Conservation (phyloP, 92 coral and sea anemone species). For the Zoanthus sociatus region DNA sequence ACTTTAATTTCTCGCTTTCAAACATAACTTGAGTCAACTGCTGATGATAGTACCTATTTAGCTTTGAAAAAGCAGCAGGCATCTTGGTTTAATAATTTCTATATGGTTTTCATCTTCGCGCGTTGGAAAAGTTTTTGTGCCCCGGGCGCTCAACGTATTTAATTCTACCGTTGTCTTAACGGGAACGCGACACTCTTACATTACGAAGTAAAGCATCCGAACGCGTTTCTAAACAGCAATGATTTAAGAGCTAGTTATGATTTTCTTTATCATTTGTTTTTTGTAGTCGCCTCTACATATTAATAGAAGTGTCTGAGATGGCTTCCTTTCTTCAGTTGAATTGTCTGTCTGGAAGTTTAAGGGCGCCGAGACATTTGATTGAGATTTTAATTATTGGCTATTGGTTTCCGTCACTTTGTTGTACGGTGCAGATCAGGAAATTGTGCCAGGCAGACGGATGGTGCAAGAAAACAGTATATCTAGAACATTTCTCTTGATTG, state of each 20-base stretch:
- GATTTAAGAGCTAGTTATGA: neutral
- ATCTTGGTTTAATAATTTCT: constrained; percentile 15
- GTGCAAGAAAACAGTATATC: too few relatives aligned
- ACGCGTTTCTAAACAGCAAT: neutral
- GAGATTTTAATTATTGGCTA: too few relatives aligned
- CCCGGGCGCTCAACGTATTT: constrained; percentile 29
- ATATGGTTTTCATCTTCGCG: neutral
- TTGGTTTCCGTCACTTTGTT: too few relatives aligned
- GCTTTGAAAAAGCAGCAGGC: neutral
- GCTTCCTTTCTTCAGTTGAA: neutral
- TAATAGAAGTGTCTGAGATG: neutral
- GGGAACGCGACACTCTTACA: neutral
- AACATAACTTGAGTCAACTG: neutral
- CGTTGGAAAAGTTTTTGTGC: constrained; percentile 23
- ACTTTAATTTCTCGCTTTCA: neutral
- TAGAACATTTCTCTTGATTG: too few relatives aligned
- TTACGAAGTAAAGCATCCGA: neutral
- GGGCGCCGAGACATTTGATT: too few relatives aligned
- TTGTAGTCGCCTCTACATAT: neutral
- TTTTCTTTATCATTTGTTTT: constrained; percentile 1
- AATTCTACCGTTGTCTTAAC: constrained; percentile 10
- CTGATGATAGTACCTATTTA: neutral
- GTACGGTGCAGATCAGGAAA: too few relatives aligned
- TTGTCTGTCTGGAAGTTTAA: neutral
- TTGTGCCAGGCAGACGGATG: too few relatives aligned